phyloP scores from a whole-genome alignment of 2,888 invertebrate species.

The Rhagophthalmus giganteus region DNA sequence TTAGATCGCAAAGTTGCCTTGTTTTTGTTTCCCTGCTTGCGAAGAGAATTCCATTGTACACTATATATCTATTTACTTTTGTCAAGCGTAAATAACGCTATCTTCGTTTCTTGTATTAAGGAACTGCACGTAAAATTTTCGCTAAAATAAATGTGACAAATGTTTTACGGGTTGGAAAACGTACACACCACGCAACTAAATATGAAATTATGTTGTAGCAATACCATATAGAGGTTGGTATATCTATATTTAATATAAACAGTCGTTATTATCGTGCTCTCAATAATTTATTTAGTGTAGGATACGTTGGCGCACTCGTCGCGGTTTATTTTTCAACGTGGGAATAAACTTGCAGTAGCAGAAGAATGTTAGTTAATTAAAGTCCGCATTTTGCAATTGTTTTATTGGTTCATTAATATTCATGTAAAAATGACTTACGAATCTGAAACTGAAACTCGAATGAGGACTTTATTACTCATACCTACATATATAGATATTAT shows the following conservation, averaged over 20 bases:
- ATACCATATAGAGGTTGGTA: constrained; percentile 41
- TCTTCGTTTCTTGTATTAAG: constrained; percentile 40
- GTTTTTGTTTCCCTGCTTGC: constrained; percentile 51
- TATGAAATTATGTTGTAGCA: constrained; percentile 40
- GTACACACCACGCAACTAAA: constrained; percentile 36
- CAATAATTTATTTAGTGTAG: constrained; percentile 42
- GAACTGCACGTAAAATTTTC: constrained; percentile 19
- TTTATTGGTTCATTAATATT: constrained; percentile 26
- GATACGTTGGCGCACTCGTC: constrained; percentile 34
- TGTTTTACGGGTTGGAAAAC: constrained; percentile 28
- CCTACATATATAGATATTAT: too few relatives aligned
- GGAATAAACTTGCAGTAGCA: constrained; percentile 27
- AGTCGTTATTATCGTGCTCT: constrained; percentile 40
- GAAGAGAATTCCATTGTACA: constrained; percentile 54
- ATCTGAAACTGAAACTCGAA: too few relatives aligned
- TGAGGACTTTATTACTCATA: too few relatives aligned
- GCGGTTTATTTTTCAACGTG: constrained; percentile 24
- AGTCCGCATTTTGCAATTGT: constrained; percentile 24
- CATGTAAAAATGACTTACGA: constrained; percentile 13
- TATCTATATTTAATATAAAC: constrained; percentile 46
- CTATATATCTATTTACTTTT: constrained; percentile 53
- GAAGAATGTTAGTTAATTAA: constrained; percentile 37
- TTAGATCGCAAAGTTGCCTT: constrained; percentile 47
- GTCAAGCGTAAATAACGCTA: constrained; percentile 44
- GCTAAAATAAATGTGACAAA: constrained; percentile 25